Conservation (phyloP, 53 echinoderm and acorn worm genomes). For the Temnopleurus reevesii region DNA sequence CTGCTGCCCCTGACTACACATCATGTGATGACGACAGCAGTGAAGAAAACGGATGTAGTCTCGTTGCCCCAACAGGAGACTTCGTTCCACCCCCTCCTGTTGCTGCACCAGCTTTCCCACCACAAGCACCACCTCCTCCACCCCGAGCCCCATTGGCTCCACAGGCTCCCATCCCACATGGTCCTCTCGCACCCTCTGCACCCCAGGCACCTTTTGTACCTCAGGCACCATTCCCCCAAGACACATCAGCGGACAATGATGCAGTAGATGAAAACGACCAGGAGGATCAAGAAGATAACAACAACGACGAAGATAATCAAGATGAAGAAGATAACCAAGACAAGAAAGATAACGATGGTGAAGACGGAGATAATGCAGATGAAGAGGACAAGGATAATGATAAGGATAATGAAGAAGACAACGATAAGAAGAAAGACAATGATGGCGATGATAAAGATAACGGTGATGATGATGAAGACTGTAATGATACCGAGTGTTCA, state of each 20-base stretch:
- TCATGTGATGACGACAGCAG: neutral
- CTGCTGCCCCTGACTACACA: neutral
- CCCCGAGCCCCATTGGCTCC: neutral
- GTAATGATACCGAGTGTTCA: neutral
- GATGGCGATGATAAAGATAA: neutral
- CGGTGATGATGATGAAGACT: neutral
- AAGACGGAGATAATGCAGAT: neutral
- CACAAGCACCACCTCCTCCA: neutral
- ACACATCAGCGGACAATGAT: neutral
- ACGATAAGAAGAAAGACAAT: neutral
- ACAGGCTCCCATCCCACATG: neutral
- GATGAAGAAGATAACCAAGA: neutral
- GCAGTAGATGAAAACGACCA: neutral
- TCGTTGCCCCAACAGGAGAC: neutral
- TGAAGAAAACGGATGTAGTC: conserved; percentile 2
- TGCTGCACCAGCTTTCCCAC: neutral
- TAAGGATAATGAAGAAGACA: neutral
- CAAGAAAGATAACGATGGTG: neutral
- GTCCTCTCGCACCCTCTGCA: neutral
- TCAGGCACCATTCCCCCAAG: neutral
- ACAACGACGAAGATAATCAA: neutral
- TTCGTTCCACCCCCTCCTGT: neutral
- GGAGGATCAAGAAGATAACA: neutral
- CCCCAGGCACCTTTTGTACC: neutral
- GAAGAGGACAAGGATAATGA: neutral